phyloP scores from a whole-genome alignment of 2,888 invertebrate species.

The Eupeodes luniger region DNA sequence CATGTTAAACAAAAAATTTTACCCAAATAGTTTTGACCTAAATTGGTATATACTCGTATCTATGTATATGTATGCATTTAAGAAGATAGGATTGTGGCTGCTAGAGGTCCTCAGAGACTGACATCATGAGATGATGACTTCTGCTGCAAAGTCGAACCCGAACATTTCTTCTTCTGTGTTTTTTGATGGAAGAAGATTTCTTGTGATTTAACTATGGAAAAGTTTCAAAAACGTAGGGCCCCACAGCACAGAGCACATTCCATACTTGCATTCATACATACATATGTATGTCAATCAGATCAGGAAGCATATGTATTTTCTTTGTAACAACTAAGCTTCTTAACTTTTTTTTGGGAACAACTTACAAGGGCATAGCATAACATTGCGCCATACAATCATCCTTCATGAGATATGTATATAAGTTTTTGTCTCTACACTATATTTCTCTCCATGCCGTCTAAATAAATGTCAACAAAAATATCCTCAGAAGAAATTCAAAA shows the following conservation, averaged over 20 bases:
- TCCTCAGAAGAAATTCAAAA: not conserved
- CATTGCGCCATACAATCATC: constrained; percentile 15
- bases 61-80: constrained; percentile 6
- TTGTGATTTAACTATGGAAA: constrained; percentile 24
- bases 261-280: not conserved
- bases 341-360: constrained; percentile 45
- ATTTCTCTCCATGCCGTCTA: not conserved
- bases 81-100: constrained; percentile 46
- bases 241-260: not conserved
- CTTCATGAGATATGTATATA: not conserved
- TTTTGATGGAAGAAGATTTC: constrained; percentile 10
- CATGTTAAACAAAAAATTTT: constrained; percentile 14
- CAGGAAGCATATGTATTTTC: constrained; percentile 10
- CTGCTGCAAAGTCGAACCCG: not conserved
- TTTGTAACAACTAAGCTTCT: constrained; percentile 45
- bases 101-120: not conserved
- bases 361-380: constrained; percentile 1
- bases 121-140: not conserved
- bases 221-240: constrained; percentile 20
- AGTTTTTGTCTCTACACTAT: not conserved
- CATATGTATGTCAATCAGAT: constrained; percentile 34
- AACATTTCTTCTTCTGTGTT: not conserved
- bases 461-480: constrained; percentile 30
- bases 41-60: no score
- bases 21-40: constrained; percentile 55